Evolutionary conservation across 2,797 vertebrate species (phyloP), one percentile per base, ranked within the genome.

Genomic region (Rallus crepitans): DNA sequence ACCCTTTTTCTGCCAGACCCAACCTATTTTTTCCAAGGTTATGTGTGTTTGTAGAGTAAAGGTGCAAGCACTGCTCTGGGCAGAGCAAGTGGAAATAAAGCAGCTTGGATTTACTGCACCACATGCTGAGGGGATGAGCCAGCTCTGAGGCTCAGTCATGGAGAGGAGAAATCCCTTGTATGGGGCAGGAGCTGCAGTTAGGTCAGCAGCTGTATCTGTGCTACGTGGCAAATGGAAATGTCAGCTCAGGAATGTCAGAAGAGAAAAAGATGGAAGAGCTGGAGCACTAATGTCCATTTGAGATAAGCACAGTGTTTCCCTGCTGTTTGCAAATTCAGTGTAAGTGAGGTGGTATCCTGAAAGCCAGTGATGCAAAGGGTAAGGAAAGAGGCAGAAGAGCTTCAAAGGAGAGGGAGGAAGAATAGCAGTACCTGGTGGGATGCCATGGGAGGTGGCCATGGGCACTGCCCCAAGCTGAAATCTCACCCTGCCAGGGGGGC

Each of bases 121-220:
- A 12, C 21, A 13, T 35, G 72, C 31, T 55, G 25, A 8, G 0
- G 2, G 40, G 88, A 60, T 53, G 65, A 73, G 73, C 64, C 78
- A 5, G 2, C 23, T 59, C 48, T 2, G 2, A 45, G 2, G 1
- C 37, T 53, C 15, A 2, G 52, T 3, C 65, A 25, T 0, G 50
- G 66, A 33, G 30, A 75, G 37, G 48, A 12, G 83, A 86, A 89
- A 79, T 69, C 35, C 35, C 55, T 21, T 7, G 55, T 39, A 25
- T 25, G 47, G 40, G 39, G 47, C 52, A 80, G 72, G 77, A 80
- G 4, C 12, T 45, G 15, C 66, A 60, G 55, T 45, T 24, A 48
- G 50, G 56, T 56, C 42, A 23, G 3, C 40, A 77, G 79, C 55
- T 40, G 1, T 12, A 6, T 25, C 60, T 20, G 0, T 37, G 60